phyloP scores from a whole-genome alignment of 2,888 invertebrate genomes.

The Rotaria macrura region DNA sequence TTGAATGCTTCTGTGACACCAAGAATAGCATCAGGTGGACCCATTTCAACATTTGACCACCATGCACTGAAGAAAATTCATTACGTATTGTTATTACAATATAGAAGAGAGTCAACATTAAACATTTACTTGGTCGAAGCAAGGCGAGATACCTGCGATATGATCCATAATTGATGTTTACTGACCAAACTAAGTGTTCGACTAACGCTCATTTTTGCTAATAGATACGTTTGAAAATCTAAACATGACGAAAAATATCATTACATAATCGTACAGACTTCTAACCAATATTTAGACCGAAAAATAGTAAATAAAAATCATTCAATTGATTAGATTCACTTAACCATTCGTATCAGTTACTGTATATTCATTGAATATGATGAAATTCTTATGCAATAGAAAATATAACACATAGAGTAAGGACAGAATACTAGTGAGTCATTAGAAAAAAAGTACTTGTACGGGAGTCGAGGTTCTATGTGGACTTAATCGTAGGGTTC shows the following conservation, averaged over 20 bases:
- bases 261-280: no score
- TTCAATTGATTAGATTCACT: background rate
- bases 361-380: no score
- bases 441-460: no score
- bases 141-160: background rate
- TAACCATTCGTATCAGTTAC: background rate
- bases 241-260: background rate
- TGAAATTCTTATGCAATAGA: no score
- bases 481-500: no score
- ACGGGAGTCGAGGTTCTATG: no score
- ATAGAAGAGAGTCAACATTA: no score
- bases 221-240: background rate
- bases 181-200: background rate
- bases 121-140: background rate
- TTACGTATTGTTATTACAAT: background rate
- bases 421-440: no score
- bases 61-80: constrained; percentile 2
- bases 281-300: no score
- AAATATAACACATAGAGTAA: no score
- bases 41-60: constrained; percentile 70
- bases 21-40: constrained; percentile 92
- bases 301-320: background rate
- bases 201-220: background rate
- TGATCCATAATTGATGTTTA: background rate
- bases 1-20: constrained; percentile 94